Percentiles rank a stretch among this genome's conserved stretches.
Evolutionary conservation across 2,888 invertebrate species (phyloP).

Genomic region (Dendrolimus pini): DNA sequence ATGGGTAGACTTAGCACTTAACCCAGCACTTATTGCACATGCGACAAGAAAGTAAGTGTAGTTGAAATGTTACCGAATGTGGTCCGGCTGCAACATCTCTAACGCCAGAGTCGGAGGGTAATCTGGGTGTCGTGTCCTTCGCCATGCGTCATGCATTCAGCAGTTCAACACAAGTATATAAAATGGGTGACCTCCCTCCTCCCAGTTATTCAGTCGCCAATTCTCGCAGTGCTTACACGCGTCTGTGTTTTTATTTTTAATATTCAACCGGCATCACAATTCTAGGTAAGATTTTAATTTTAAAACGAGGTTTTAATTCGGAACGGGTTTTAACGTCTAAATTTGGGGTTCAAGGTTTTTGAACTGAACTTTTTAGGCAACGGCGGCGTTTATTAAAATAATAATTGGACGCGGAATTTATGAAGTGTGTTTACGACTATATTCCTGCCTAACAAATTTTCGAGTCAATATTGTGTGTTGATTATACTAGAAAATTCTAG

Average conservation of each 20-base stretch:
- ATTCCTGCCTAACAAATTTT: too few relatives aligned
- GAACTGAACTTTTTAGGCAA: too few relatives aligned
- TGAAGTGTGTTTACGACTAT: too few relatives aligned
- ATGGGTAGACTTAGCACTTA: too few relatives aligned
- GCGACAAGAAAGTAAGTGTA: too few relatives aligned
- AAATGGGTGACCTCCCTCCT: conserved; percentile 41
- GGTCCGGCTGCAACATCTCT: too few relatives aligned
- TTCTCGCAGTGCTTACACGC: conserved; percentile 27
- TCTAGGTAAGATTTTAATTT: background rate
- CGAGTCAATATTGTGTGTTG: too few relatives aligned
- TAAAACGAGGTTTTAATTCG: background rate
- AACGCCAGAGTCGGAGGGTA: conserved; percentile 9
- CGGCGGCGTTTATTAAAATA: too few relatives aligned
- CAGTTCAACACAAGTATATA: conserved; percentile 26
- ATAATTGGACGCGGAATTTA: too few relatives aligned
- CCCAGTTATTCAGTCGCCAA: conserved; percentile 35
- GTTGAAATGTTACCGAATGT: too few relatives aligned
- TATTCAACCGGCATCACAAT: background rate
- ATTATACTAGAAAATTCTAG: too few relatives aligned
- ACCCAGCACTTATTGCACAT: too few relatives aligned
- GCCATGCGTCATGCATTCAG: conserved; percentile 32
- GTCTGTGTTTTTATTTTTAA: conserved; percentile 8
- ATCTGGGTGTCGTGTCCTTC: conserved; percentile 25
- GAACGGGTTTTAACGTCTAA: background rate
- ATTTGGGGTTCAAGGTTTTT: background rate